Base-by-base conservation (phyloP, 1,140 invertebrate genomes). In the Papilio helenus region DNA sequence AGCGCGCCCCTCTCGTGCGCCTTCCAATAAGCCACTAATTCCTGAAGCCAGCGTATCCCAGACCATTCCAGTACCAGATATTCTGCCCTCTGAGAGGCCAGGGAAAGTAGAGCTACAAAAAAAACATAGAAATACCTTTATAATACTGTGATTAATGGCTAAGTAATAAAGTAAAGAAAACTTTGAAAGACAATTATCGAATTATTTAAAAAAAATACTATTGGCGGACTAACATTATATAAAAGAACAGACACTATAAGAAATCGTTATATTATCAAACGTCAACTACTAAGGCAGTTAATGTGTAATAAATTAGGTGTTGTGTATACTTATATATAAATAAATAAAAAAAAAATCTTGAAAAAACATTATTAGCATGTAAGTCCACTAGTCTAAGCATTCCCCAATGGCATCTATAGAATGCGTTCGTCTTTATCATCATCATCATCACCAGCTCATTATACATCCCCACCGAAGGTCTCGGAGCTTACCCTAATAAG, bases 51-150 rank as follows among this genome's bases (percentile, higher is more conserved):
- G 10, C 96, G 95, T 61, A 96, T 96, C 1, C 97, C 97, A 82
- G 98, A 96, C 91, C 97, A 96, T 90, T 98, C 97, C 58, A 98
- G 95, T 0, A 96, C 95, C 3, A 98, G 90, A 85, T 96, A 97
- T 93, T 98, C 98, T 65, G 97, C 96, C 74, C 97, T 95, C 94
- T 98, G 97, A 1, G 97, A 98, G 16, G 98, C 98, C 83, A 97
- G 95, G 18, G 97, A 97, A 55, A 98, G 95, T 68, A 98, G 95
- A 94, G 96, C 97, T 98, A 86, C 84, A 80, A 58, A 77, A 74
- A 82, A 78, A 12, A 72, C 29, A 23, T 65, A 77, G 10, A 71
- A 9, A 46, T 26, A 16, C 44, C 34, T 39, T 39, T 12, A 10
- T 14, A 46, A 55, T 20, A 20, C 8, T 55, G n/a, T 49, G 5